Conservation (phyloP, 2,888 invertebrate genomes). For the Dione juno region DNA sequence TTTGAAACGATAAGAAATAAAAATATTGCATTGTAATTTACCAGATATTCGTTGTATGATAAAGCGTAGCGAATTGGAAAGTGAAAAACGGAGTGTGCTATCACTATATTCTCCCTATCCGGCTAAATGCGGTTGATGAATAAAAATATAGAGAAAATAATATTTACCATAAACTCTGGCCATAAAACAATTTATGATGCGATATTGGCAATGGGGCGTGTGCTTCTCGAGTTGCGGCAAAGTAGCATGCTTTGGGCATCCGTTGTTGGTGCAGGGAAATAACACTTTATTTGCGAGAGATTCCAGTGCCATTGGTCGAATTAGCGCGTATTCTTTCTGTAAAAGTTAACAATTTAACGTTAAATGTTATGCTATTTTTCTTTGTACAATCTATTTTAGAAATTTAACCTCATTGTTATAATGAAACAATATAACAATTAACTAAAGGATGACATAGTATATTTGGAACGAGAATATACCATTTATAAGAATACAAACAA, state of each 20-base stretch:
- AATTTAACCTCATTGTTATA: no score
- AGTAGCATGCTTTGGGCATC: conserved; percentile 83
- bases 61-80: no score
- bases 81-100: not conserved
- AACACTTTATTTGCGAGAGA: conserved; percentile 84
- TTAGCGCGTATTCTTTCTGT: conserved; percentile 82
- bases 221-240: conserved; percentile 81
- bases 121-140: not conserved
- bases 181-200: conserved; percentile 80
- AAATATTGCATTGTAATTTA: not conserved
- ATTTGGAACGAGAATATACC: no score
- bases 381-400: no score
- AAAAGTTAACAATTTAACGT: conserved; percentile 43
- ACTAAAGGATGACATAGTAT: no score
- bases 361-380: not conserved
- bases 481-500: no score
- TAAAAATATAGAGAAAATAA: not conserved
- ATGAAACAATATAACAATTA: no score
- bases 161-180: conserved; percentile 77
- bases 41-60: no score
- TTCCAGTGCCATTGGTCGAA: conserved; percentile 82
- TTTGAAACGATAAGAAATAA: not conserved
- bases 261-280: conserved; percentile 83
- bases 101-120: not conserved
- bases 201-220: conserved; percentile 71